phyloP scores from a whole-genome alignment of 2,113 vertebrate genomes.

The Aramus guarauna region DNA sequence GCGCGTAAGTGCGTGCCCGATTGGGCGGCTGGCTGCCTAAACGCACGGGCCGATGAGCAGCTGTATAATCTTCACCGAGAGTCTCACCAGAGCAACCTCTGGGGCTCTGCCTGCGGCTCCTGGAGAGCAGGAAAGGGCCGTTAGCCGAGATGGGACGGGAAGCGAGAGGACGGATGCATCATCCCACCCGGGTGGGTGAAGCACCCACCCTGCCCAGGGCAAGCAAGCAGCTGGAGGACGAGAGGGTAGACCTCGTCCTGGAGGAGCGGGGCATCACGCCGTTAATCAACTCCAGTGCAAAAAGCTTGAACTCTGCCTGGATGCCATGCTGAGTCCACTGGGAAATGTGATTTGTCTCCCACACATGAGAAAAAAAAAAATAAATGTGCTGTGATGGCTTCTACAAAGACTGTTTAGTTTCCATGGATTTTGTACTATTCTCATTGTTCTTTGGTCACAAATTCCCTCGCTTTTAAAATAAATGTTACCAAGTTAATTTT shows the following conservation, averaged over 20 bases:
- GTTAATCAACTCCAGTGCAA: not conserved
- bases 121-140: not conserved
- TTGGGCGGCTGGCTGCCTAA: not conserved
- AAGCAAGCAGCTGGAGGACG: not conserved
- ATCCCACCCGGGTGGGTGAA: not conserved
- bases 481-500: not conserved
- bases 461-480: constrained; percentile 1
- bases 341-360: not conserved
- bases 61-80: not conserved
- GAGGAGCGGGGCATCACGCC: not conserved
- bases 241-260: not conserved
- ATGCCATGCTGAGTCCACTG: not conserved
- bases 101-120: not conserved
- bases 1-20: accelerated
- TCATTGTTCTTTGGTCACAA: not conserved
- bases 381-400: not conserved
- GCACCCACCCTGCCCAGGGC: accelerated
- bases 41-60: not conserved
- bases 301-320: not conserved
- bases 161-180: not conserved
- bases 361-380: not conserved
- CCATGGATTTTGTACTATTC: not conserved
- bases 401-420: not conserved
- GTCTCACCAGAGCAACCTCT: not conserved
- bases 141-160: not conserved